Evolutionary conservation across 2,888 invertebrate species (phyloP), one percentile per base, ranked within the genome.

Genomic region (Nebria salina): DNA sequence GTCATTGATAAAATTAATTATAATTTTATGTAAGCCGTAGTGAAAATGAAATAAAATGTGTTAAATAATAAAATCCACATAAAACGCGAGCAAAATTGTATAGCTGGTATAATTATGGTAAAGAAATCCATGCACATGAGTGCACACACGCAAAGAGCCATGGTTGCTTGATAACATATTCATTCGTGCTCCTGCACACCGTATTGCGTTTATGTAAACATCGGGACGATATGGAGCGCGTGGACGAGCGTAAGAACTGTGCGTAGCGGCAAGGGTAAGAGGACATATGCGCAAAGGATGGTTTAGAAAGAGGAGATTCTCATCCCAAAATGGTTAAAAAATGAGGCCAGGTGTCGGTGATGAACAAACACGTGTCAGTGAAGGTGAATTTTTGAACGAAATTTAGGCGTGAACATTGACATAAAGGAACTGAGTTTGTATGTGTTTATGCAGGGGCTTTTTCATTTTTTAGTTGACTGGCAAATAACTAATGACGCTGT

Each of bases 191-290:
- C 70, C 64, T 76, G 34, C 76, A 70, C 54, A 70, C 54, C 64
- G 72, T 54, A 77, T 72, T 72, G 77, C 77, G 77, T 77, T 77
- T 76, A 72, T 77, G 77, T 77, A 77, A 77, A 77, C 72, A 70
- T 54, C 54, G 3, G 65, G 66, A 34, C 76, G 65, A 25, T 75
- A 73, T 73, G 73, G 34, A 54, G 75, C 42, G 75, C 79, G 43
- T 43, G 73, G 42, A 75, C 66, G 68, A 79, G 65, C 77, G 64
- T 25, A 77, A 77, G 72, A 77, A 77, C n/a, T 43, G 75, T 11
- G 34, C 11, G 20, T 25, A 41, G 25, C 15, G 43, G 75, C 34
- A 9, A 15, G 70, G 25, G 70, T 34, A 34, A 70, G 70, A 25
- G 54, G 11, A 26, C 6, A 70, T 34, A 34, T 70, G 70, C 34